Evolutionary conservation across 2,113 vertebrate genomes (phyloP), one percentile per base, ranked within the genome.

Genomic region (Chionis minor): DNA sequence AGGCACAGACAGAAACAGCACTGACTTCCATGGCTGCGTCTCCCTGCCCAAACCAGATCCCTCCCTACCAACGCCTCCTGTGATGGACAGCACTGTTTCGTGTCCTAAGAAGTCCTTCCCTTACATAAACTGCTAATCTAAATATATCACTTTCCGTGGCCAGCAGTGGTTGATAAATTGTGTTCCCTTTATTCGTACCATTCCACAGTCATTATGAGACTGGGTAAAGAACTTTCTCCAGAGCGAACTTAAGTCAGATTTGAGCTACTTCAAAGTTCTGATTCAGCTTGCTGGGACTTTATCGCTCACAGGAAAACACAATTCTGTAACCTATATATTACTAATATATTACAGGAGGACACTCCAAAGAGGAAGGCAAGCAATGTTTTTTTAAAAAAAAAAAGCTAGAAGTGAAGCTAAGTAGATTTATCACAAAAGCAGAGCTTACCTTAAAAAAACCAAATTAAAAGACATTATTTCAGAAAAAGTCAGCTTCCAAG

Each of bases 401-500:
- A 38, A 38, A 38, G 38, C 38, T 38, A 38, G 38, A 38, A 38
- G 38, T 38, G 38, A 38, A 38, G 38, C 38, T 38, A 9, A 38
- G 38, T 38, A 38, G 38, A 38, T 38, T 38, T 38, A 38, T 38
- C 38, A 38, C 38, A 95, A 82, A 86, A 85, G 14, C 42, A 74
- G 54, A 94, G 74, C 32, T 56, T 83, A 77, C 86, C 74, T 93
- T 87, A 33, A 51, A 84, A 96, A 81, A 65, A 62, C 32, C 28
- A 66, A 45, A 93, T 81, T 92, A 90, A 96, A 91, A 67, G 23
- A 71, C 54, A 84, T 22, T 95, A 79, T 91, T 94, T 84, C 58
- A 94, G 91, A 86, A 87, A 89, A 79, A 87, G 90, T 55, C 58
- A 88, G 92, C 84, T 96, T 98, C 95, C 95, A 98, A 96, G 92